Evolutionary conservation across 2,888 invertebrate genomes (phyloP).

Genomic region (Epinotia brunnichana): DNA sequence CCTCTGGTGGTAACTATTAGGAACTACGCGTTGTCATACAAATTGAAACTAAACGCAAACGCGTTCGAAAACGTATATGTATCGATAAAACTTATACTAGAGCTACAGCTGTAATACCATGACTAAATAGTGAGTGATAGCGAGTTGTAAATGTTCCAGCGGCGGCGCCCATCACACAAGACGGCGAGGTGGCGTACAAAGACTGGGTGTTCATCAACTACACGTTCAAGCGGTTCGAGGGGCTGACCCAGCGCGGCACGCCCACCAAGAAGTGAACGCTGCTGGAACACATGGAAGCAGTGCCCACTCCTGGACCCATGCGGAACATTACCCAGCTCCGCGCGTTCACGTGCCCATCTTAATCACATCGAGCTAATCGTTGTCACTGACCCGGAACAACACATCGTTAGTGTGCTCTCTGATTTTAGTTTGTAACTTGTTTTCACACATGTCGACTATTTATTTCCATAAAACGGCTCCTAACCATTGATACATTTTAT

Average conservation of each 20-base stretch:
- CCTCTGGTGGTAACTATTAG: too few relatives aligned
- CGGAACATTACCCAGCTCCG: neutral
- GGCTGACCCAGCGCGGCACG: slow-evolving; percentile 94
- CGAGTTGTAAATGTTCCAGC: slow-evolving; percentile 80
- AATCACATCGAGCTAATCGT: neutral
- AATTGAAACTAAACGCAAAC: too few relatives aligned
- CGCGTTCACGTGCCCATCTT: neutral
- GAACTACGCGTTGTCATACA: too few relatives aligned
- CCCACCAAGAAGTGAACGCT: slow-evolving; percentile 89
- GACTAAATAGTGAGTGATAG: neutral
- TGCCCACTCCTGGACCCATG: neutral
- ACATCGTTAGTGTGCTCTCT: slow-evolving; percentile 30
- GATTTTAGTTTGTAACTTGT: slow-evolving; percentile 24
- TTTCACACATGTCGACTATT: slow-evolving; percentile 22
- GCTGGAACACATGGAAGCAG: neutral
- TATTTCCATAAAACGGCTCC: slow-evolving; percentile 21
- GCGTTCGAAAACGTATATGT: too few relatives aligned
- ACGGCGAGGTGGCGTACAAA: slow-evolving; percentile 96
- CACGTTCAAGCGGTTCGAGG: slow-evolving; percentile 99
- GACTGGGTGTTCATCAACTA: slow-evolving; percentile 99
- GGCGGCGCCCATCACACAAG: slow-evolving; percentile 93
- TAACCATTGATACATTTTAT: neutral
- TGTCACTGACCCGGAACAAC: slow-evolving; percentile 4
- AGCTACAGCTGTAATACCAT: neutral
- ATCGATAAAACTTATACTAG: too few relatives aligned